Percentiles rank a stretch among this genome's conserved stretches.
These are phyloP conservation scores for Eurystomus gularis DNA, from an alignment of 2,113 vertebrate species.

Conservation along the genomic window DNA sequence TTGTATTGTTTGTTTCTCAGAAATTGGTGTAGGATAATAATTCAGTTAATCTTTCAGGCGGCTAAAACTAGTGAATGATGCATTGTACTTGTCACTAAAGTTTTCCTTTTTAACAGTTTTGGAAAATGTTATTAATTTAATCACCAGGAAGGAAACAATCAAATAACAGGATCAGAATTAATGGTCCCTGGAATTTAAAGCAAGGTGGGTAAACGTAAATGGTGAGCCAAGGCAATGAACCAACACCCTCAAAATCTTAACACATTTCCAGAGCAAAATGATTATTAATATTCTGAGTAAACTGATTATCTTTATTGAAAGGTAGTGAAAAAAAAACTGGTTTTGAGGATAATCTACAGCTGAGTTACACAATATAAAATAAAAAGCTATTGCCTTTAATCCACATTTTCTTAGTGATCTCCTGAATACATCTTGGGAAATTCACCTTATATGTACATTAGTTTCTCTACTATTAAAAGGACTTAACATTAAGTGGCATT, in stretches of 20 bases:
- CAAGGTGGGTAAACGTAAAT: neutral
- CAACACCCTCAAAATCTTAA: neutral
- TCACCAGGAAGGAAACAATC: neutral
- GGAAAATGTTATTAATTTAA: neutral
- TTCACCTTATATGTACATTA: neutral
- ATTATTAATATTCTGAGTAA: neutral
- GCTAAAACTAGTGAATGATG: neutral
- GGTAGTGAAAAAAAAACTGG: neutral
- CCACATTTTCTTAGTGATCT: neutral
- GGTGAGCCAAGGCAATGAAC: neutral
- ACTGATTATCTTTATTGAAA: neutral
- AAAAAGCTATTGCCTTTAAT: neutral
- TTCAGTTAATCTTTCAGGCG: neutral
- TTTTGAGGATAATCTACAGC: neutral
- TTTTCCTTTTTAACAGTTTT: neutral
- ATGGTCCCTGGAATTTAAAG: neutral
- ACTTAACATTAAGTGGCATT: neutral
- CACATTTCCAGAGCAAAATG: neutral
- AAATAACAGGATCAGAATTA: neutral
- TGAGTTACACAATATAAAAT: neutral
- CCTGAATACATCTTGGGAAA: neutral
- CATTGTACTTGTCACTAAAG: neutral
- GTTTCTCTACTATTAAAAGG: neutral
- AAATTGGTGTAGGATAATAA: neutral
- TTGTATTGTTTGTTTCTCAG: neutral